A percentile compares a stretch with the other conserved stretches of the same genome.
Evolutionary conservation across 2,888 invertebrate genomes (phyloP).

Genomic region (Torymus auratus): DNA sequence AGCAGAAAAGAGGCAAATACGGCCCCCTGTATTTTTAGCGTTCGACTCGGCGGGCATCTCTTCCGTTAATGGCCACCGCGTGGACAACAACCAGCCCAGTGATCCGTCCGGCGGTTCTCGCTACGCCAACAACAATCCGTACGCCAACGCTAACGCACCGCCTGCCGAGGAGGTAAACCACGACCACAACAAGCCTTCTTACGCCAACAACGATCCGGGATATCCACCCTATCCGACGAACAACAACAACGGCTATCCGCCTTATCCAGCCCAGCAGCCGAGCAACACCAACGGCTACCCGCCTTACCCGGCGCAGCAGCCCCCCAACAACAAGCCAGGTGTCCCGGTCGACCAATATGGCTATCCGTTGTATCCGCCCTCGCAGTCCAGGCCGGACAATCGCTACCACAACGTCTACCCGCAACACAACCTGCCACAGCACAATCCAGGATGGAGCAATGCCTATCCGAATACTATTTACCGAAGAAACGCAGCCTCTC

Average conservation of each 20-base stretch:
- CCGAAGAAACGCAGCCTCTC: constrained; percentile 28
- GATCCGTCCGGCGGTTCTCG: constrained; percentile 60
- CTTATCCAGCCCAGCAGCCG: constrained; percentile 62
- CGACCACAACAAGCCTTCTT: constrained; percentile 62
- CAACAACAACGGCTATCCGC: constrained; percentile 62
- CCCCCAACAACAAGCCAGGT: constrained; percentile 30
- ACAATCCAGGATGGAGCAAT: constrained; percentile 46
- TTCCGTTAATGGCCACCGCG: constrained; percentile 69
- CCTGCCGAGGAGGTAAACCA: constrained; percentile 63
- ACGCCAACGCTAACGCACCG: constrained; percentile 72
- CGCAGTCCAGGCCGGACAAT: constrained; percentile 56
- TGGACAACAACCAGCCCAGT: constrained; percentile 37
- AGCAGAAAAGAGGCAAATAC: constrained; percentile 8
- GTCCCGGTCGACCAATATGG: constrained; percentile 54
- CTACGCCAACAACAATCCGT: constrained; percentile 68
- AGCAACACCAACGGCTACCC: constrained; percentile 59
- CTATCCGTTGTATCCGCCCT: constrained; percentile 61
- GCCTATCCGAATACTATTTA: constrained; percentile 23
- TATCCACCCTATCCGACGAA: constrained; percentile 65
- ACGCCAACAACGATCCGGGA: constrained; percentile 62
- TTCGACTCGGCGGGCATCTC: constrained; percentile 73
- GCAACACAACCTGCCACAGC: constrained; percentile 47
- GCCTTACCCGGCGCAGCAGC: constrained; percentile 56
- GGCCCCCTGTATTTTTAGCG: constrained; percentile 67
- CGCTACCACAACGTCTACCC: constrained; percentile 58